Percentiles rank a stretch among this genome's conserved stretches.
These are phyloP conservation scores for Phengaris alcon DNA, from an alignment of 2,888 invertebrate species.

Conservation along the genomic window DNA sequence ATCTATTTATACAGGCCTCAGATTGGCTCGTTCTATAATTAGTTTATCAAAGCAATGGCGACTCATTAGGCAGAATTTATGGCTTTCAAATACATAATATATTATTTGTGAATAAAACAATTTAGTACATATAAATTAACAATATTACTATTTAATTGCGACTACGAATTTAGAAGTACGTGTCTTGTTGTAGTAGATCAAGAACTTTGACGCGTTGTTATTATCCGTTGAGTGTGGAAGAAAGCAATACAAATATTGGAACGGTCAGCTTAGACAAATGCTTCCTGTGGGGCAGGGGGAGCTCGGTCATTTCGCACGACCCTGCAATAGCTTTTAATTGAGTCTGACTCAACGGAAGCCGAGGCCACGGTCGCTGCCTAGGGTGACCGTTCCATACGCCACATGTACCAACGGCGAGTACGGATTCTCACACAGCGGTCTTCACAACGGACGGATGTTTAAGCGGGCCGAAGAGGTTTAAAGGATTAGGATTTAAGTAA, in stretches of 20 bases:
- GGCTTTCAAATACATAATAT: not conserved
- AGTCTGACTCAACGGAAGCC: slow-evolving; percentile 60
- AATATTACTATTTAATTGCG: not conserved
- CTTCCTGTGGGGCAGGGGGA: slow-evolving; percentile 65
- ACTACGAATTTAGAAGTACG: not conserved
- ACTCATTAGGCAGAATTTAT: slow-evolving; percentile 7
- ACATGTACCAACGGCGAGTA: slow-evolving; percentile 28
- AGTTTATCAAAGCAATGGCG: slow-evolving; percentile 1
- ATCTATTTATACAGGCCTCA: slow-evolving; percentile 9
- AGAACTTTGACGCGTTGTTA: too few relatives aligned
- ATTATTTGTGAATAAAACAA: not conserved
- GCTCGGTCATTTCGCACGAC: slow-evolving; percentile 68
- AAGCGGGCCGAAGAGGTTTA: not conserved
- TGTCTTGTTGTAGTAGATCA: too few relatives aligned
- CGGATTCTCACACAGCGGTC: not conserved
- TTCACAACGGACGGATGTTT: not conserved
- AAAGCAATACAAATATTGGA: not conserved
- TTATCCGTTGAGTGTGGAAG: not conserved
- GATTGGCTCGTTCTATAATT: slow-evolving; percentile 18
- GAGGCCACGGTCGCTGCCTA: slow-evolving; percentile 59
- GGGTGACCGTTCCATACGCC: slow-evolving; percentile 54
- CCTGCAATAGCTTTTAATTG: slow-evolving; percentile 76
- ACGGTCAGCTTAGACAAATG: slow-evolving; percentile 54
- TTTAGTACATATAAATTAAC: not conserved
- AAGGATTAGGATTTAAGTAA: not conserved